Evolutionary conservation across 2,113 vertebrate genomes (phyloP), one percentile per base, ranked within the genome.

Genomic region (Diadophis punctatus): DNA sequence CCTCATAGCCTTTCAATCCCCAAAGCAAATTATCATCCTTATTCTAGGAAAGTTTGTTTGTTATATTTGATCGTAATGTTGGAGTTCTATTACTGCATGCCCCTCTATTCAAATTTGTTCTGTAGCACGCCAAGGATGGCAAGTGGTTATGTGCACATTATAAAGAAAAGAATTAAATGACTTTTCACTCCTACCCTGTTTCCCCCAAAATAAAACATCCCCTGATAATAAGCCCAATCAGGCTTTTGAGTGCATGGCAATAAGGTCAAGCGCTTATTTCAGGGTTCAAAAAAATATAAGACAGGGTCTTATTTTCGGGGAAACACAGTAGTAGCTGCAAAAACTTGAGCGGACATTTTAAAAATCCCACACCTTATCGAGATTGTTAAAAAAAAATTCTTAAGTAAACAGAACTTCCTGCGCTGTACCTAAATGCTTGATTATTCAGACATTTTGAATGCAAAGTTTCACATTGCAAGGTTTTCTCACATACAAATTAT

Each of bases 401-500:
- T 27, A 80, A 90, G 74, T 22, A 87, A 48, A 46, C 18, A 52
- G 22, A 22, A 10, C 8, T 74, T 8, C 34, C 48, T 30, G 68
- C 11, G 22, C 4, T 53, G 30, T 53, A 74, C 18, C 90, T 14
- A 46, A 86, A 56, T 27, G 6, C 52, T 63, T 88, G 91, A 53
- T 53, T 88, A 68, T 53, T 51, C 86, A 88, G 86, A 92, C 34
- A 6, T 74, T 88, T 88, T 46, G 58, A 92, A 74, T 88, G 34
- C 53, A 80, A 86, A 34, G n/a, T n/a, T 11, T 74, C 68, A 18
- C 3, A 20, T 52, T 18, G 20, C 86, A 88, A 88, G 34, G 30
- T 88, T 92, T 92, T 46, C 60, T 27, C 25, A 74, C 34, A 27
- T 53, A 92, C 58, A 88, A 92, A 92, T 88, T 88, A 92, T 88